These are phyloP conservation scores for Rhinichthys osculus DNA, from an alignment of 2,797 vertebrate species.

Conservation along the genomic window DNA sequence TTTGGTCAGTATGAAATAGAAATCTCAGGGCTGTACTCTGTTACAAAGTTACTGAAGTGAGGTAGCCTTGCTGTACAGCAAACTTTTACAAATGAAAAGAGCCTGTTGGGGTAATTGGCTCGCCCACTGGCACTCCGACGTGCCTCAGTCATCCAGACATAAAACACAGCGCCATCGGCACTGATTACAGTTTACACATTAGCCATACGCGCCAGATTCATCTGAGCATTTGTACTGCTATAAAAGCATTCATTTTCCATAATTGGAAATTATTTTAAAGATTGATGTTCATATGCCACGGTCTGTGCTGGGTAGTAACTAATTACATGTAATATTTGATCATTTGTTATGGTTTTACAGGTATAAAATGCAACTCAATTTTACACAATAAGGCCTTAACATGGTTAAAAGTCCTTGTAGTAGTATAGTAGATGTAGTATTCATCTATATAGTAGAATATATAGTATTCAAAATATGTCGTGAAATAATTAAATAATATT, in stretches of 20 bases:
- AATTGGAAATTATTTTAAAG: not conserved
- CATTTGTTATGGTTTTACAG: no score
- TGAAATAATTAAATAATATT: not conserved
- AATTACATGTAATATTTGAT: not conserved
- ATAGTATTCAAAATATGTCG: no score
- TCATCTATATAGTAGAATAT: no score
- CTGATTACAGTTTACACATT: conserved; percentile 42
- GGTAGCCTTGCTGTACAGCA: conserved; percentile 86
- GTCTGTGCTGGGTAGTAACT: no score
- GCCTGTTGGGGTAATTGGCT: conserved; percentile 81
- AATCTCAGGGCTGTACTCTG: conserved; percentile 95
- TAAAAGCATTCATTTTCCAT: not conserved
- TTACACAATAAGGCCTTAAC: no score
- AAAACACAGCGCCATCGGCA: conserved; percentile 34
- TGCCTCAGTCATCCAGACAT: conserved; percentile 40
- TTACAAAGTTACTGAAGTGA: conserved; percentile 96
- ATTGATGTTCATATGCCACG: no score
- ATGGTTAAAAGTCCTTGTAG: not conserved
- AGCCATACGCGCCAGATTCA: conserved; percentile 1
- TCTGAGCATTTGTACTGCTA: not conserved
- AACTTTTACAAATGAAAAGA: conserved; percentile 90
- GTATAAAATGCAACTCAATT: no score
- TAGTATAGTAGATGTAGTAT: no score
- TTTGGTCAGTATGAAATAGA: conserved; percentile 96
- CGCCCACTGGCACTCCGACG: conserved; percentile 72